phyloP scores from a whole-genome alignment of 1,140 invertebrate species.

The Laodelphax striatellus region DNA sequence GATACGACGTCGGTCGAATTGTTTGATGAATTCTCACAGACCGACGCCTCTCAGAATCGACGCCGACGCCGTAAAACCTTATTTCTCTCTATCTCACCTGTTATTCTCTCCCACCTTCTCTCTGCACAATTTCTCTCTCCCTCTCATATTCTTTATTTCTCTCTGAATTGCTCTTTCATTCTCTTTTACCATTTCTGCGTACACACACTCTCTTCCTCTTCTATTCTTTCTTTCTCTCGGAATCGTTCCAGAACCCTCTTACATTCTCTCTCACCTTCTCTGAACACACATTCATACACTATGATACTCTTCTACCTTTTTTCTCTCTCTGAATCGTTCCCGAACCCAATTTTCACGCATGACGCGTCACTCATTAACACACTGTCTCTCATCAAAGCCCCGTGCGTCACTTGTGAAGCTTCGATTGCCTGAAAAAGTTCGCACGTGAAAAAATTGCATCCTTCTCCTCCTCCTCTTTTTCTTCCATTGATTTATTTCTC shows the following conservation, averaged over 20 bases:
- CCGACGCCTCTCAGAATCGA: not conserved
- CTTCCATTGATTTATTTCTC: no score
- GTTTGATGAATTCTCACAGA: not conserved
- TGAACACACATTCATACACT: not conserved
- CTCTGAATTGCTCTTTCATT: not conserved
- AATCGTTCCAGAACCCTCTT: no score
- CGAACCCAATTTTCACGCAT: constrained; percentile 2
- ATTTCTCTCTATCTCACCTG: not conserved
- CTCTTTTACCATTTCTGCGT: not conserved
- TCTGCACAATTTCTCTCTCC: no score
- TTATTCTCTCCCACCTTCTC: no score
- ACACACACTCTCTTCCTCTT: not conserved
- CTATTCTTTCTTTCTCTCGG: no score
- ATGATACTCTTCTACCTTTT: not conserved
- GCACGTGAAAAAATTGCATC: no score
- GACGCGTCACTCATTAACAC: constrained; percentile 2
- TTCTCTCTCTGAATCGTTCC: not conserved
- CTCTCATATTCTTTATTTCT: no score
- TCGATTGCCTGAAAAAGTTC: no score
- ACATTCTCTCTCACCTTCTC: constrained; percentile 2
- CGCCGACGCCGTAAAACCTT: not conserved
- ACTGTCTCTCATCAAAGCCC: constrained; percentile 3
- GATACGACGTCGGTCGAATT: not conserved
- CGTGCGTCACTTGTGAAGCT: no score
- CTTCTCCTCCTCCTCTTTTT: no score